Evolutionary conservation across 1,140 invertebrate genomes (phyloP).

Genomic region (Bombus waltoni): DNA sequence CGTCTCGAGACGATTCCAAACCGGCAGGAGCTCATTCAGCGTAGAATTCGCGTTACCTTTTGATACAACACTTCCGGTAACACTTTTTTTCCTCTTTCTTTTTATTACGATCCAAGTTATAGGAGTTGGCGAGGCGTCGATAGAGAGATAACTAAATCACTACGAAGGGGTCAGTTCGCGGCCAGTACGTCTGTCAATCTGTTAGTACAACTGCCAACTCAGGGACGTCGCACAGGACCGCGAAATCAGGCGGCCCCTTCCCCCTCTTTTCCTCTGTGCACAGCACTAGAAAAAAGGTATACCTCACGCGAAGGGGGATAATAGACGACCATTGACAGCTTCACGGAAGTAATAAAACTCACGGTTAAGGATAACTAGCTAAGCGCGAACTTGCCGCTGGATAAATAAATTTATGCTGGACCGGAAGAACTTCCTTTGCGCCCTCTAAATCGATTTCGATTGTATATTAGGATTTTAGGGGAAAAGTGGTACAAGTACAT

Average conservation of each 20-base stretch:
- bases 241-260: conserved; percentile 62
- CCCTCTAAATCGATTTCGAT: neutral
- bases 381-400: neutral
- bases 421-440: neutral
- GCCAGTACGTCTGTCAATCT: conserved; percentile 79
- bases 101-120: conserved; percentile 39
- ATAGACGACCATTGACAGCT: conserved; percentile 39
- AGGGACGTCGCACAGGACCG: conserved; percentile 73
- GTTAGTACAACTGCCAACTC: conserved; percentile 73
- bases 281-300: conserved; percentile 39
- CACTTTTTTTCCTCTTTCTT: conserved; percentile 33
- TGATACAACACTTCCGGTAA: conserved; percentile 56
- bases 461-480: no score
- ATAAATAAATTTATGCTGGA: neutral
- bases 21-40: conserved; percentile 71
- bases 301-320: conserved; percentile 32
- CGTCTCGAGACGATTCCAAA: conserved; percentile 61
- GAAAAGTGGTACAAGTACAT: neutral
- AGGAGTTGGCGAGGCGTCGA: conserved; percentile 74
- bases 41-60: conserved; percentile 55
- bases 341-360: conserved; percentile 57
- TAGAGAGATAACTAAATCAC: conserved; percentile 79
- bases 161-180: conserved; percentile 78
- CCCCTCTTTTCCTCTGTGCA: neutral
- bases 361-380: conserved; percentile 50